Evolutionary conservation across 2,888 invertebrate species (phyloP), one percentile per base, ranked within the genome.

Genomic region (Torymus tubicola): DNA sequence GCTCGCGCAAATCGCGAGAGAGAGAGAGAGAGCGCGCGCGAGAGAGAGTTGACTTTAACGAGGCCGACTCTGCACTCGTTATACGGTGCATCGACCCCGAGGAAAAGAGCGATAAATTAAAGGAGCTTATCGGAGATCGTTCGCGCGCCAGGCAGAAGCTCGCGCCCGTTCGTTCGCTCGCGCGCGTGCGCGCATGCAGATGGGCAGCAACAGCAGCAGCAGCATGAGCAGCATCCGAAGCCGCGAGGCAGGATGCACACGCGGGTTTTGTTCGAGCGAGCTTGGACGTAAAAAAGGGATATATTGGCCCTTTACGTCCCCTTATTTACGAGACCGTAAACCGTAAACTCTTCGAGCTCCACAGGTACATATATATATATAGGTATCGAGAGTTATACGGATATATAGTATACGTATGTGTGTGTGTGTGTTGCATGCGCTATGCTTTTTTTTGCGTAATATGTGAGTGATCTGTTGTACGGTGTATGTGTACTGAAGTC

Each of bases 321-420:
- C 84, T 88, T 88, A 88, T 89, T 89, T 89, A 89, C 87, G 89
- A 84, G 82, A 88, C 86, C 87, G 86, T 89, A 88, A 89, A 89
- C 84, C 85, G 42, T 65, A 79, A 74, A 75, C 61, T 78, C 50
- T 18, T 65, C 57, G 42, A 18, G 16, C 57, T 24, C 55, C 55
- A n/a, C 57, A 4, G 55, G 31, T 3, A 21, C 2, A 21, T 21
- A 21, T 21, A 21, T 21, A 21, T 31, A 8, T 42, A 42, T 42
- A 42, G 42, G 42, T 42, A 42, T 42, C 42, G 42, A 42, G 8
- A 42, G 42, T 42, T 42, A 8, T 42, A 42, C 42, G 42, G 21
- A 21, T 21, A 21, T 21, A 21, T 21, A 21, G 21, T 21, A 21
- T 21, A n/a, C n/a, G 21, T 21, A 21, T 42, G 42, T 8, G 42